These are phyloP conservation scores for Serripes groenlandicus DNA, from an alignment of 2,888 invertebrate genomes.

Conservation along the genomic window DNA sequence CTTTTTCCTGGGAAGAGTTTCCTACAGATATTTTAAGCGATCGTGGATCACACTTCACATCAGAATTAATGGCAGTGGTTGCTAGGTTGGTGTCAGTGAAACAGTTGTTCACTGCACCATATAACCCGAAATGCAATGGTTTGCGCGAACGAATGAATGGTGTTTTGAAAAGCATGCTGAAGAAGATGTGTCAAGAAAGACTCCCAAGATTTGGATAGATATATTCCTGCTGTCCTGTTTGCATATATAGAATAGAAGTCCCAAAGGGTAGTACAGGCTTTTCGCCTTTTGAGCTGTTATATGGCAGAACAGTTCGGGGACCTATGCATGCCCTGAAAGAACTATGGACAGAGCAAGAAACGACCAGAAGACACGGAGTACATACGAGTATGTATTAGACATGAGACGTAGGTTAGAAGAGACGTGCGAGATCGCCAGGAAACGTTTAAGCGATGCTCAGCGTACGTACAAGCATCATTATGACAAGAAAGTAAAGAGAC, in stretches of 20 bases:
- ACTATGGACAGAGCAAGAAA: not conserved
- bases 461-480: slow-evolving; percentile 32
- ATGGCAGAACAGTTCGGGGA: not conserved
- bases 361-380: not conserved
- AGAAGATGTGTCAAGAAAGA: slow-evolving; percentile 22
- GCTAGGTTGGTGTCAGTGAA: not conserved
- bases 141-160: not conserved
- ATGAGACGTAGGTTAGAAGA: not conserved
- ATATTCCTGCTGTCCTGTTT: not conserved
- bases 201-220: not conserved
- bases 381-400: not conserved
- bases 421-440: slow-evolving; percentile 27
- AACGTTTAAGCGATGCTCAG: slow-evolving; percentile 16
- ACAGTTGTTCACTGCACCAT: not conserved
- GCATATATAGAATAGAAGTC: not conserved
- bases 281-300: slow-evolving; percentile 8
- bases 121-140: not conserved
- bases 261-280: not conserved
- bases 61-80: not conserved
- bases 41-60: not conserved
- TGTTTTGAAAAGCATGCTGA: slow-evolving; percentile 8
- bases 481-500: slow-evolving; percentile 17
- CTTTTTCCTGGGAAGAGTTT: slow-evolving; percentile 1
- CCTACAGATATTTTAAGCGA: not conserved
- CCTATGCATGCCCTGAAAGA: not conserved